phyloP scores from a whole-genome alignment of 1,140 invertebrate species.

The Araneus ventricosus region DNA sequence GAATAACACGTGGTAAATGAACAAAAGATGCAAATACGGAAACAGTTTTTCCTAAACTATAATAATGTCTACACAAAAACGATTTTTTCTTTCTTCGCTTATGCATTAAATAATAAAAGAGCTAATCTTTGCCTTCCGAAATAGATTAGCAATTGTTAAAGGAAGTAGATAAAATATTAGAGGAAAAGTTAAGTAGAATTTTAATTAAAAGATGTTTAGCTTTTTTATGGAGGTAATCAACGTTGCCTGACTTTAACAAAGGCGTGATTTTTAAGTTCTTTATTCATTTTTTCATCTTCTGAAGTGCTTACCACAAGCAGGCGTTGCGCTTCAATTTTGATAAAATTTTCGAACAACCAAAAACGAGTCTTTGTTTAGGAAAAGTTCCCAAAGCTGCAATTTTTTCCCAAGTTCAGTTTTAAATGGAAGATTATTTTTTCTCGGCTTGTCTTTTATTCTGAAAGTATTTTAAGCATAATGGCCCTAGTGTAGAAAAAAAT shows the following conservation, averaged over 20 bases:
- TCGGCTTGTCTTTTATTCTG: neutral
- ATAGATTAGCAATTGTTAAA: conserved; percentile 68
- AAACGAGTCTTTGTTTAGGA: neutral
- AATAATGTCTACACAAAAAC: conserved; percentile 48
- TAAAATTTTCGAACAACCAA: conserved; percentile 14
- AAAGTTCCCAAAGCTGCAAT: neutral
- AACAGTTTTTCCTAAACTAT: conserved; percentile 30
- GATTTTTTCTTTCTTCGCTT: conserved; percentile 5
- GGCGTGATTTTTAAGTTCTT: conserved; percentile 30
- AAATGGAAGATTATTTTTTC: neutral
- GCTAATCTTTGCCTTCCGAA: conserved; percentile 36
- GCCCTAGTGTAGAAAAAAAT: neutral
- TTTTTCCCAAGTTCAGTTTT: neutral
- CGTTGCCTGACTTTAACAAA: conserved; percentile 55
- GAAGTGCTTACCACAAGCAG: neutral
- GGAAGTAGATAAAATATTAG: conserved; percentile 64
- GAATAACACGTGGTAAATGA: conserved; percentile 46
- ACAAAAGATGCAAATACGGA: conserved; percentile 62
- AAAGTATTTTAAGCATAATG: conserved; percentile 29
- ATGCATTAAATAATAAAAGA: conserved; percentile 42
- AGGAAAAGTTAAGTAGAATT: conserved; percentile 64
- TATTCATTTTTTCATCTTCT: neutral
- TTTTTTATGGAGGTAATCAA: conserved; percentile 50
- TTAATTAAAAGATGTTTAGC: conserved; percentile 63
- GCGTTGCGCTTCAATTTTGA: neutral